A percentile compares a stretch with the other conserved stretches of the same genome.
These are phyloP conservation scores for Chamaea fasciata DNA, from an alignment of 2,113 vertebrate species.

Conservation along the genomic window DNA sequence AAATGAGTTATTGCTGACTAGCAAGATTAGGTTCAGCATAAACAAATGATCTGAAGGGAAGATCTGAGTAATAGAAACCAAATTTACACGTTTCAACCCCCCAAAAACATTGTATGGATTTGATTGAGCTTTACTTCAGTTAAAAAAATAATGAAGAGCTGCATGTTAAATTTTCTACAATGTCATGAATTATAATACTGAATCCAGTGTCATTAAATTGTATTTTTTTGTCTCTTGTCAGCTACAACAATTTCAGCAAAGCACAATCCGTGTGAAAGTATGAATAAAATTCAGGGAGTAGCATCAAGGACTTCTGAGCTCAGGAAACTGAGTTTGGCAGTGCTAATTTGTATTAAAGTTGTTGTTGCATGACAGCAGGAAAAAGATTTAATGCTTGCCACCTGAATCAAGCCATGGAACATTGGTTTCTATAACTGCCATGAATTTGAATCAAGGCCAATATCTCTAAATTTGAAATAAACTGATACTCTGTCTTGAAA, in stretches of 20 bases:
- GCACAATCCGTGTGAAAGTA: constrained; percentile 65
- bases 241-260: constrained; percentile 66
- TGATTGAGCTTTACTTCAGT: constrained; percentile 61
- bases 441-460: constrained; percentile 85
- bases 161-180: constrained; percentile 52
- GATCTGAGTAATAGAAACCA: constrained; percentile 23
- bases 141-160: constrained; percentile 65
- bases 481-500: constrained; percentile 79
- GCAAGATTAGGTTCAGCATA: constrained; percentile 45
- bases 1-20: constrained; percentile 64
- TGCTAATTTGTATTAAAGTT: constrained; percentile 86
- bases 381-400: constrained; percentile 87
- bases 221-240: constrained; percentile 65
- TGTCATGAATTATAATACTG: constrained; percentile 56
- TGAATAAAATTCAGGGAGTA: constrained; percentile 78
- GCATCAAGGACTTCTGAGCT: constrained; percentile 79
- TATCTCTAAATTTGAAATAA: constrained; percentile 86
- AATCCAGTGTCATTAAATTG: constrained; percentile 66
- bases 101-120: not conserved
- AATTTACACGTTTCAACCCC: constrained; percentile 24
- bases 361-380: constrained; percentile 86
- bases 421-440: constrained; percentile 83
- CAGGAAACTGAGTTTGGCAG: constrained; percentile 80
- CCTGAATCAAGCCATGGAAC: constrained; percentile 83
- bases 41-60: constrained; percentile 53